Evolutionary conservation across 2,888 invertebrate species (phyloP).

Genomic region (Drosophila leonis): DNA sequence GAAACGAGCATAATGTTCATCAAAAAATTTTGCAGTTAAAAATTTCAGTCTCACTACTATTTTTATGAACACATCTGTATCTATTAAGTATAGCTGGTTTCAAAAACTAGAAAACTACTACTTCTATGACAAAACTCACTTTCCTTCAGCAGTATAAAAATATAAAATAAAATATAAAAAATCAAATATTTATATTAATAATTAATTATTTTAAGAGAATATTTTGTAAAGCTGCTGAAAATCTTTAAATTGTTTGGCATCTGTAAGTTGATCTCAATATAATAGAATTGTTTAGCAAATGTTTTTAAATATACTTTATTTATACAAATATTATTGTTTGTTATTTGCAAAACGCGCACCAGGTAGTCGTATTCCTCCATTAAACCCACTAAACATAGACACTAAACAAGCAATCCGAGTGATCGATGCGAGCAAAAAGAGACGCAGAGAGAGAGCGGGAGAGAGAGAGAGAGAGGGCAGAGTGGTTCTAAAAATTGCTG

Average conservation of each 20-base stretch:
- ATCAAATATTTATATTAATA: background rate
- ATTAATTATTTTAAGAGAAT: background rate
- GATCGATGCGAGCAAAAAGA: slow-evolving; percentile 16
- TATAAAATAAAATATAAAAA: background rate
- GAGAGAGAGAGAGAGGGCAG: background rate
- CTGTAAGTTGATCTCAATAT: slow-evolving; percentile 54
- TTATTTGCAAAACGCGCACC: slow-evolving; percentile 51
- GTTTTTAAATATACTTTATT: slow-evolving; percentile 62
- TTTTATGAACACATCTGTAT: too few relatives aligned
- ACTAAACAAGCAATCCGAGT: slow-evolving; percentile 25
- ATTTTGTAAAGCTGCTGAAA: background rate
- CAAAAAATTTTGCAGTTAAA: too few relatives aligned
- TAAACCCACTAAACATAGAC: slow-evolving; percentile 50
- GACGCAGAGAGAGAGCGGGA: background rate
- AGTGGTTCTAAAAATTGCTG: slow-evolving; percentile 43
- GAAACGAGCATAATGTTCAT: too few relatives aligned
- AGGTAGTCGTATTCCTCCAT: slow-evolving; percentile 68
- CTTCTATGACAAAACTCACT: background rate
- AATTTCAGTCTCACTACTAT: too few relatives aligned
- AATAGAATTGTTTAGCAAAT: slow-evolving; percentile 28
- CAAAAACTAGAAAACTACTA: too few relatives aligned
- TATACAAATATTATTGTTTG: slow-evolving; percentile 39
- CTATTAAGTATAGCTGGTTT: too few relatives aligned
- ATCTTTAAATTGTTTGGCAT: background rate
- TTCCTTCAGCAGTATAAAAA: background rate